These are phyloP conservation scores for Hozukius guyotensis DNA, from an alignment of 2,797 vertebrate genomes.

Conservation along the genomic window DNA sequence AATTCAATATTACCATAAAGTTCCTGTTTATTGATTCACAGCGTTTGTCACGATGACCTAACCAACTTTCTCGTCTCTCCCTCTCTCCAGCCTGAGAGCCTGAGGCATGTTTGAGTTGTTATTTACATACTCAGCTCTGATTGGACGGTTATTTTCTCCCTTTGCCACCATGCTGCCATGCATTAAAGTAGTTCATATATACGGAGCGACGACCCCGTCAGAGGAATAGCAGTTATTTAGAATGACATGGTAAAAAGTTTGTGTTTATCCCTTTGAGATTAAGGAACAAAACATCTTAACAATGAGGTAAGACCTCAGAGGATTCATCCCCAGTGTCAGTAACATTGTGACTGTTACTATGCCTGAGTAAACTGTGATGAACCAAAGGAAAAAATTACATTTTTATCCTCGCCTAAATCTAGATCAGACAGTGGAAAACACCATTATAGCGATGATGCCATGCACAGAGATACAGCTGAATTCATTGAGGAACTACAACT, in stretches of 20 bases:
- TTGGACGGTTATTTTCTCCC: conserved; percentile 1
- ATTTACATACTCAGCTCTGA: neutral
- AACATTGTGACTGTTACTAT: no score
- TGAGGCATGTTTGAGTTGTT: neutral
- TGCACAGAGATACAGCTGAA: no score
- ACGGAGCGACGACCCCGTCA: neutral
- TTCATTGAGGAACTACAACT: no score
- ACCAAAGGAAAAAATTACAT: no score
- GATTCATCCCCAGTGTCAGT: no score
- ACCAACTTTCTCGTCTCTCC: neutral
- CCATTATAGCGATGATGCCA: no score
- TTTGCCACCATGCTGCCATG: neutral
- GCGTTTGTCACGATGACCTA: neutral
- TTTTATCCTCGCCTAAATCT: no score
- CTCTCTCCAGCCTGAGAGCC: neutral
- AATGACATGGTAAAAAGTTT: neutral
- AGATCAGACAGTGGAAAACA: no score
- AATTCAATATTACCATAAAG: neutral
- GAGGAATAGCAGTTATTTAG: neutral
- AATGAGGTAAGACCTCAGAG: no score
- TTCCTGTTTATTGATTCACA: neutral
- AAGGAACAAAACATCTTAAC: neutral
- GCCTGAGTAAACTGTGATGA: no score
- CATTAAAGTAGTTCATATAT: neutral
- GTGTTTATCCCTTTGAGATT: neutral